Evolutionary conservation across 2,113 vertebrate species (phyloP).

Genomic region (Marcusenius ussheri): DNA sequence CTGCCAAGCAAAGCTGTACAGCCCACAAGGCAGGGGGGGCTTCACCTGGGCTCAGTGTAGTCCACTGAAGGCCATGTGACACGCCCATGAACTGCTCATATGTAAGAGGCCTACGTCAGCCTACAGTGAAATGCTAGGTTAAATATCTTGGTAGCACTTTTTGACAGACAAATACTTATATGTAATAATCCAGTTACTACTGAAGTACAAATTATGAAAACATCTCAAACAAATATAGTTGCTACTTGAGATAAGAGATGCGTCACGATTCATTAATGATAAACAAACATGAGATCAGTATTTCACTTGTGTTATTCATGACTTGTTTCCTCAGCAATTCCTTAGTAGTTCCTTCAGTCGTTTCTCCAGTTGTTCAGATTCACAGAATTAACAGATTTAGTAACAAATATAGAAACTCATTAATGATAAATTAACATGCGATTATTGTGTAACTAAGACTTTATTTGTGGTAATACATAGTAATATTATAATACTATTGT

Average conservation of each 20-base stretch:
- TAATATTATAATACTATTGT: neutral
- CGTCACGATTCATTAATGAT: neutral
- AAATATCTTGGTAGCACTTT: neutral
- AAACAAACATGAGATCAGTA: neutral
- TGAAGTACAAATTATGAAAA: neutral
- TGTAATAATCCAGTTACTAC: neutral
- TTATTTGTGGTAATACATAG: neutral
- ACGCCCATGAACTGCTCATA: neutral
- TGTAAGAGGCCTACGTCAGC: neutral
- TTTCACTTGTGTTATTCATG: neutral
- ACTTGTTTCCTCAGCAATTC: neutral
- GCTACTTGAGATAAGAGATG: neutral
- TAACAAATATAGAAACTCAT: neutral
- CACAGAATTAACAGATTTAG: neutral
- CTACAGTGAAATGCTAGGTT: neutral
- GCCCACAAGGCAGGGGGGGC: neutral
- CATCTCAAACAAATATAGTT: neutral
- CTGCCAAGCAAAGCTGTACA: neutral
- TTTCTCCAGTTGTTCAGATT: neutral
- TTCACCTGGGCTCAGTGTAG: neutral
- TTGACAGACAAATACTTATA: neutral
- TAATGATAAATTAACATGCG: neutral
- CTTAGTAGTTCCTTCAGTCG: neutral
- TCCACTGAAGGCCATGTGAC: no score
- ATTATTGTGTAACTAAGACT: neutral